phyloP scores from a whole-genome alignment of 1,140 invertebrate genomes.

The Zelostemma sp. region DNA sequence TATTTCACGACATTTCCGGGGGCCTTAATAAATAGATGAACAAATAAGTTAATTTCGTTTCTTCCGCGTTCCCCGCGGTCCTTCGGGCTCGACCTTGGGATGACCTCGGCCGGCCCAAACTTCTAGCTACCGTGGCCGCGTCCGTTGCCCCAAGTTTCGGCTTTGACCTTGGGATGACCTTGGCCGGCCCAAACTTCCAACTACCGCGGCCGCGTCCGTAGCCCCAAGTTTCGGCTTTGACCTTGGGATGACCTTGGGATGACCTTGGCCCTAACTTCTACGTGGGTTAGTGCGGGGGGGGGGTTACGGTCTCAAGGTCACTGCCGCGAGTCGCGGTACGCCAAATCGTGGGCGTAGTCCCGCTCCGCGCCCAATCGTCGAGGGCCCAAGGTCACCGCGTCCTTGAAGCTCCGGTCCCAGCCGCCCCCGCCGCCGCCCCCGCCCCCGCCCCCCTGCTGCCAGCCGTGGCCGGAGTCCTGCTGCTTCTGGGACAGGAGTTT shows the following conservation, averaged over 20 bases:
- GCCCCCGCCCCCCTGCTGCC: conserved; percentile 72
- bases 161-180: too few species aligned
- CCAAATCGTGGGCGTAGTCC: conserved; percentile 74
- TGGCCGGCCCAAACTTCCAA: too few species aligned
- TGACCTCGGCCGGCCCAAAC: too few species aligned
- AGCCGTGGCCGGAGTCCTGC: conserved; percentile 64
- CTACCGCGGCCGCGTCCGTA: too few species aligned
- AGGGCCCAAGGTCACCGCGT: conserved; percentile 50
- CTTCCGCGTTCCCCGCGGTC: too few species aligned
- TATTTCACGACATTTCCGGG: conserved; percentile 49
- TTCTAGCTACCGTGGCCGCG: too few species aligned
- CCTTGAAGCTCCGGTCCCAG: conserved; percentile 71
- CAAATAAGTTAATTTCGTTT: conserved; percentile 27
- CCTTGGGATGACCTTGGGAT: too few species aligned
- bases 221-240: too few species aligned
- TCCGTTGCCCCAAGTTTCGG: too few species aligned
- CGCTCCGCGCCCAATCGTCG: conserved; percentile 52
- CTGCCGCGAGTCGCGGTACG: conserved; percentile 71
- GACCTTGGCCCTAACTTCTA: too few species aligned
- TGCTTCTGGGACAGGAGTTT: conserved; percentile 79
- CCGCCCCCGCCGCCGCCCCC: conserved; percentile 39
- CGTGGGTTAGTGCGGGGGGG: too few species aligned
- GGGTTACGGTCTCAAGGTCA: background rate
- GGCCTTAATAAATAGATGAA: conserved; percentile 46
- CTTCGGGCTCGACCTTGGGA: too few species aligned